A percentile compares a stretch with the other conserved stretches of the same genome.
Conservation (phyloP, 2,888 invertebrate genomes). For the Amaurobius ferox region DNA sequence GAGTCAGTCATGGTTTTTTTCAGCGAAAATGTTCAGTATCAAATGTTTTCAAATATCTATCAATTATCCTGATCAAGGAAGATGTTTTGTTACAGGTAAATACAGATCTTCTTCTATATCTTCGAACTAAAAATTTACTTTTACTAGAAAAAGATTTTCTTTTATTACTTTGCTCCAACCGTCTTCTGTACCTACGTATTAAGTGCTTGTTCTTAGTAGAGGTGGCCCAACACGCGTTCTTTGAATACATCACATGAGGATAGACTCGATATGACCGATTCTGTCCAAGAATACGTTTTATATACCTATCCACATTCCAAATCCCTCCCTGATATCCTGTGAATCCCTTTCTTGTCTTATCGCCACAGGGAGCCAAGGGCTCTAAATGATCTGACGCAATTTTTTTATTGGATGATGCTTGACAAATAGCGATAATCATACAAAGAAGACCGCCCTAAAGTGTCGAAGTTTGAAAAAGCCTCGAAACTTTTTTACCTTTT, state of each 20-base stretch:
- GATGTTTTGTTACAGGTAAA: neutral
- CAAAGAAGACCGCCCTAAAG: conserved; percentile 34
- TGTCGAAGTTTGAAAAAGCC: conserved; percentile 24
- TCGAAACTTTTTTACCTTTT: neutral
- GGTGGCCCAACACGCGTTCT: conserved; percentile 57
- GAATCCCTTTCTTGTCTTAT: conserved; percentile 41
- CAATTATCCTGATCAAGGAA: conserved; percentile 18
- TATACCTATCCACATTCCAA: conserved; percentile 5
- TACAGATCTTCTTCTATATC: conserved; percentile 48
- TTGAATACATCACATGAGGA: conserved; percentile 72
- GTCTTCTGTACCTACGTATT: conserved; percentile 32
- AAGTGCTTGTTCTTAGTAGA: conserved; percentile 39
- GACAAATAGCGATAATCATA: conserved; percentile 44
- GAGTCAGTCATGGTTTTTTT: conserved; percentile 22
- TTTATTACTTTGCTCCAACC: conserved; percentile 4
- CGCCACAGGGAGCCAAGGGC: conserved; percentile 26
- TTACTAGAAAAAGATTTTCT: conserved; percentile 39
- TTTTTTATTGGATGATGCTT: conserved; percentile 56
- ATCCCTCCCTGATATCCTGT: neutral
- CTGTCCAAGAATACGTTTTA: neutral
- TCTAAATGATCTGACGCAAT: conserved; percentile 39
- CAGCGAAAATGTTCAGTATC: conserved; percentile 64
- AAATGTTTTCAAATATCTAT: conserved; percentile 43
- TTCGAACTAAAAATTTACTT: conserved; percentile 42
- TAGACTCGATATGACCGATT: conserved; percentile 38